Conservation (phyloP, 2,113 vertebrate species). For the Nipponia nippon region DNA sequence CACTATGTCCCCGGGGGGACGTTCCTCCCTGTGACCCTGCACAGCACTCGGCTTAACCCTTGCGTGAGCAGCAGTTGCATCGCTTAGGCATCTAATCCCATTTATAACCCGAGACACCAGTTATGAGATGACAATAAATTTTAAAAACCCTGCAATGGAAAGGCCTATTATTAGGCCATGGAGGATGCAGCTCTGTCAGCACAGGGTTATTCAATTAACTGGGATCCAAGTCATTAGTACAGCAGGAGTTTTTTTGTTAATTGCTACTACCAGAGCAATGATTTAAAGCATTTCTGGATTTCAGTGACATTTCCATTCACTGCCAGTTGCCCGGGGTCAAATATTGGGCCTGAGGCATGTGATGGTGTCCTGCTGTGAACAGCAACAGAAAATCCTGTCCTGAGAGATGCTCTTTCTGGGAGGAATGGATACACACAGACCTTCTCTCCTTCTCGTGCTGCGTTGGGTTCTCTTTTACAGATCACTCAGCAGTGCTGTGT, state of each 20-base stretch:
- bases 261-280: neutral
- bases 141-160: neutral
- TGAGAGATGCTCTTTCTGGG: neutral
- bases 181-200: neutral
- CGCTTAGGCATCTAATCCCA: neutral
- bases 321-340: neutral
- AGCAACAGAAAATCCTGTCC: neutral
- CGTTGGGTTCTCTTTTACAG: neutral
- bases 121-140: neutral
- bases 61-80: neutral
- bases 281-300: constrained; percentile 2
- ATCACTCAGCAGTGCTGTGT: neutral
- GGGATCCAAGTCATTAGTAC: neutral
- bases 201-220: neutral
- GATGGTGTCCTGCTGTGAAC: neutral
- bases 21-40: neutral
- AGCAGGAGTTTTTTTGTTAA: neutral
- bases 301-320: neutral
- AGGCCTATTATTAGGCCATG: neutral
- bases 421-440: neutral
- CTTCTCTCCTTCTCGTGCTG: neutral
- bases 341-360: neutral
- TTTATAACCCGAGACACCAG: neutral
- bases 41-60: neutral
- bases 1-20: neutral